phyloP scores from a whole-genome alignment of 2,113 vertebrate species.

The Platycercus adscitus region DNA sequence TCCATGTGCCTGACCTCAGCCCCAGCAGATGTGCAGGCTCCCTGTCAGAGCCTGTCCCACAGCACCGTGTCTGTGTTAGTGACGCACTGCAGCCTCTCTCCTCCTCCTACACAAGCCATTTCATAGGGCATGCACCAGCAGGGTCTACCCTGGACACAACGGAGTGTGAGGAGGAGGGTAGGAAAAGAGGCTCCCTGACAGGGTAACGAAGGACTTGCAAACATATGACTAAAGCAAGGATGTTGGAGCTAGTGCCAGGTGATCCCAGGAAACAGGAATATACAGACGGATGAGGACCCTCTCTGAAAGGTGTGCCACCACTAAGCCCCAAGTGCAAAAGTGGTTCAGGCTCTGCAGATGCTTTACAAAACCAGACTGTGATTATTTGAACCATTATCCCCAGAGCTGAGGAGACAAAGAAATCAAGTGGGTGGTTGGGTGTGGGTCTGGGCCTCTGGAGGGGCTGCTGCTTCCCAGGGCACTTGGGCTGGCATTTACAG shows the following conservation, averaged over 20 bases:
- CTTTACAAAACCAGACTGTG: background rate
- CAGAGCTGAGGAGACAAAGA: background rate
- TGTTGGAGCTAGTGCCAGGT: background rate
- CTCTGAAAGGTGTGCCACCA: background rate
- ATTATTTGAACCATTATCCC: background rate
- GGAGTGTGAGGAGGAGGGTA: accelerated
- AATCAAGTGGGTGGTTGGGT: accelerated
- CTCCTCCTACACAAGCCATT: background rate
- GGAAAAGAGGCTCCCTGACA: background rate
- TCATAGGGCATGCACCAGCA: background rate
- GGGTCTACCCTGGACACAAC: background rate
- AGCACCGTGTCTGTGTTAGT: background rate
- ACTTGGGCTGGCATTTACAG: accelerated
- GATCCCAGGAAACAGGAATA: background rate
- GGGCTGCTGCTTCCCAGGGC: background rate
- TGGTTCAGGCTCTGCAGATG: background rate
- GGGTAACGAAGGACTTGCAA: background rate
- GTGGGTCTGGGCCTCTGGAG: background rate
- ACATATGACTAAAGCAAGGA: accelerated
- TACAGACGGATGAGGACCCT: background rate
- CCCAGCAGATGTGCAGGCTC: background rate
- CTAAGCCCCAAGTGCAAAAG: background rate
- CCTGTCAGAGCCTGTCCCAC: background rate
- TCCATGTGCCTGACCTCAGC: background rate
- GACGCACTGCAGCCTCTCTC: background rate